Evolutionary conservation across 2,113 vertebrate species (phyloP).

Genomic region (Anseranas semipalmata): DNA sequence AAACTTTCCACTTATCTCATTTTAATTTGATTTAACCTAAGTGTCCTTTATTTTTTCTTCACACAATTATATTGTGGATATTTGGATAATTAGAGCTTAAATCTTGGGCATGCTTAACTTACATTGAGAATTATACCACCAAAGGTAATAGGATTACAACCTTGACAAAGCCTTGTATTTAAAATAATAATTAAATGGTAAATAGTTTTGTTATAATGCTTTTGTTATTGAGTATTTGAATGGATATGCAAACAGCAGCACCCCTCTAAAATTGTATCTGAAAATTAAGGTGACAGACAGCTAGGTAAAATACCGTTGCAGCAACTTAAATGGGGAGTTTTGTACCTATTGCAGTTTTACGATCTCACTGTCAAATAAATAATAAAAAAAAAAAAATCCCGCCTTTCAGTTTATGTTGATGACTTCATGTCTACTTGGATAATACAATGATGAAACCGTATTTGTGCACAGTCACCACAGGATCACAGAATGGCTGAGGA

Average conservation of each 20-base stretch:
- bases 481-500: no score
- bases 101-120: background rate
- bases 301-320: background rate
- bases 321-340: background rate
- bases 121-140: background rate
- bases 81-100: background rate
- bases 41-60: background rate
- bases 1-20: background rate
- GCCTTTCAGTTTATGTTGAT: background rate
- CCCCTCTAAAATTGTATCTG: background rate
- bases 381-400: background rate
- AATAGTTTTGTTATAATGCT: background rate
- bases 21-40: background rate
- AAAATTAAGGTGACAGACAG: background rate
- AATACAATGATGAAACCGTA: background rate
- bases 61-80: background rate
- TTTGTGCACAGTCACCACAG: background rate
- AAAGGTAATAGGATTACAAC: background rate
- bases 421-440: background rate
- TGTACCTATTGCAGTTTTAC: background rate
- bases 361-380: background rate
- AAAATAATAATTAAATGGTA: conserved; percentile 27
- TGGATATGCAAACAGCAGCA: background rate
- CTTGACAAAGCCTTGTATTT: background rate
- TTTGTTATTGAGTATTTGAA: background rate